These are phyloP conservation scores for Formicarius rufipectus DNA, from an alignment of 2,113 vertebrate species.

Conservation along the genomic window DNA sequence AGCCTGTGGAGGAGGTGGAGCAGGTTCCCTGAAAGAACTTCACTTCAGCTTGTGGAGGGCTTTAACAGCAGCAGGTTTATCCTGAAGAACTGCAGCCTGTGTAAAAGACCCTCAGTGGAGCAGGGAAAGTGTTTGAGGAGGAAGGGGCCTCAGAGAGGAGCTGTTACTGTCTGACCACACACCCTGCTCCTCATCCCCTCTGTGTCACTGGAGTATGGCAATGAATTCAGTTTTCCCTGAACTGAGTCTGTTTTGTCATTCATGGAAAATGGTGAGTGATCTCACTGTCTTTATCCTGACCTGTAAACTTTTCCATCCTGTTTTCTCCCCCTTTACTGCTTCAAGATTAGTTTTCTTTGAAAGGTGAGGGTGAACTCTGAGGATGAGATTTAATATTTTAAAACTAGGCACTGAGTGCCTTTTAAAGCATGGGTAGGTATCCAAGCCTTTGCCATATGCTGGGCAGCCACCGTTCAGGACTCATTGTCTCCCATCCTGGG, in stretches of 20 bases:
- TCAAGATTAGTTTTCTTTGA: neutral
- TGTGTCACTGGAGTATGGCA: neutral
- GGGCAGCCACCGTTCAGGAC: neutral
- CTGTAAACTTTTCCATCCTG: neutral
- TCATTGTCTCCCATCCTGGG: rapidly evolving
- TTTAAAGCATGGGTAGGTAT: neutral
- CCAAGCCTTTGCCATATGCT: neutral
- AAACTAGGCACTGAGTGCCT: neutral
- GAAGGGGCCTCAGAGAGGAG: neutral
- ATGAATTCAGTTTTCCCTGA: neutral
- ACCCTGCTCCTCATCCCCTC: neutral
- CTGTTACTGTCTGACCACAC: neutral
- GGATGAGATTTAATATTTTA: neutral
- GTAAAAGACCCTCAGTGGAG: neutral
- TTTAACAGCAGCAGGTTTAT: neutral
- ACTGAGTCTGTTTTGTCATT: neutral
- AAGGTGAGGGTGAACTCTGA: neutral
- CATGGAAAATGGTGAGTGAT: neutral
- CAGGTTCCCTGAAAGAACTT: neutral
- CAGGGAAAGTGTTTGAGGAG: neutral
- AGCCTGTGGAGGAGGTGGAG: neutral
- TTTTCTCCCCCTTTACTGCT: neutral
- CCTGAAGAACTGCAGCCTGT: neutral
- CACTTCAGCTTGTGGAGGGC: neutral
- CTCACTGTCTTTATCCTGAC: neutral